These are phyloP conservation scores for Aselliscus stoliczkanus DNA, from an alignment of 2,797 vertebrate species.

Conservation along the genomic window DNA sequence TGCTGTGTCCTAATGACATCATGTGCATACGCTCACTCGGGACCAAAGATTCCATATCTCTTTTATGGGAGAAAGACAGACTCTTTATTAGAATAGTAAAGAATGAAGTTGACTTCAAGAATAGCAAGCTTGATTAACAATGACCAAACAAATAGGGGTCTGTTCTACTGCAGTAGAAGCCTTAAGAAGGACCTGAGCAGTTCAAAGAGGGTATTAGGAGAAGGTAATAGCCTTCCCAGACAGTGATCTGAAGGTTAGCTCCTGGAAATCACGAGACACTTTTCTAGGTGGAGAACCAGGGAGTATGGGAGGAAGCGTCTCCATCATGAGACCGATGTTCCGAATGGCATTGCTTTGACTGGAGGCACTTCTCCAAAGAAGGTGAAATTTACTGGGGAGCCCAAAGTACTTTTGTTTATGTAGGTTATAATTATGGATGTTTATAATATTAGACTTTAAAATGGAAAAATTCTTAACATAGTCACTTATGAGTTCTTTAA, in stretches of 20 bases:
- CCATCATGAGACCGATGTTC: rapidly evolving
- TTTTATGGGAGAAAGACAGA: background rate
- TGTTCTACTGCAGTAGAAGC: background rate
- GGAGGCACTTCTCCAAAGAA: background rate
- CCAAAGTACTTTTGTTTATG: background rate
- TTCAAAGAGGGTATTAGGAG: background rate
- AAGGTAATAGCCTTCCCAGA: background rate
- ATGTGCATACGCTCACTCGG: rapidly evolving
- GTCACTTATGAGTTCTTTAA: background rate
- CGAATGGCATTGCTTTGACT: background rate
- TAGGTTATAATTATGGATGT: background rate
- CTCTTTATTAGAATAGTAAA: background rate
- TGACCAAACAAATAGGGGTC: background rate
- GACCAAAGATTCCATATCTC: too few species aligned
- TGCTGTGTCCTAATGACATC: rapidly evolving
- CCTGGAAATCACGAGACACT: background rate
- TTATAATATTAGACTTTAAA: background rate
- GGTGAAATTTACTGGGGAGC: background rate
- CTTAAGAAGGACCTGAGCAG: background rate
- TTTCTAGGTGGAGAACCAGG: background rate
- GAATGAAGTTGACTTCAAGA: background rate
- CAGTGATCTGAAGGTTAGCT: background rate
- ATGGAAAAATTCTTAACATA: background rate
- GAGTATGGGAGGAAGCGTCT: background rate
- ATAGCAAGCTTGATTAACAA: background rate